Evolutionary conservation across 35 echinoderm and acorn worm species (phyloP).

Genomic region (Apostichopus parvimensis): DNA sequence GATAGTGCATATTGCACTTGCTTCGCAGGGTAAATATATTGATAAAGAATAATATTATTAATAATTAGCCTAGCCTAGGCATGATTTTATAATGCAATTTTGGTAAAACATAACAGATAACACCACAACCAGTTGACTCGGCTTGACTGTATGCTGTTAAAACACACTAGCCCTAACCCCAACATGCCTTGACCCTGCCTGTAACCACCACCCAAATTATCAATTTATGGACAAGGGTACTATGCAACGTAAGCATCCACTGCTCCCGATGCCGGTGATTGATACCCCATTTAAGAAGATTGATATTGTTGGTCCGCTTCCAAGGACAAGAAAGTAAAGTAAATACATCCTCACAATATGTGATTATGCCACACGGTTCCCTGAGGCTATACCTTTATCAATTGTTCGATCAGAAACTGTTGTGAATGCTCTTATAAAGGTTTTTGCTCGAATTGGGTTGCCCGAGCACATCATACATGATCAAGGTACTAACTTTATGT

Average conservation of each 20-base stretch:
- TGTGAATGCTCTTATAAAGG: conserved; percentile 35
- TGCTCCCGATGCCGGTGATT: conserved; percentile 26
- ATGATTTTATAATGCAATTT: no score
- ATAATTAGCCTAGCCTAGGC: no score
- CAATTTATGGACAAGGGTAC: conserved; percentile 36
- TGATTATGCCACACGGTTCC: conserved; percentile 45
- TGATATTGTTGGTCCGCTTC: conserved; percentile 44
- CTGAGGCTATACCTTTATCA: conserved; percentile 40
- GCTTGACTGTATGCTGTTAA: no score
- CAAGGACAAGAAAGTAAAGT: neutral
- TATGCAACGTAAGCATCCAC: neutral
- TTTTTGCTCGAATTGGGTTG: conserved; percentile 36
- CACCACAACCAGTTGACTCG: no score
- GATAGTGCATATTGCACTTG: no score
- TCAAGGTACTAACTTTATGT: conserved; percentile 60
- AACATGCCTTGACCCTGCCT: no score
- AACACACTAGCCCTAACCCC: no score
- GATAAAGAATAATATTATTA: no score
- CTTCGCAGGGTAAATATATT: no score
- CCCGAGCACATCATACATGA: conserved; percentile 42
- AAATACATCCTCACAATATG: conserved; percentile 38
- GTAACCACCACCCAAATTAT: neutral
- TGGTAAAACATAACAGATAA: no score
- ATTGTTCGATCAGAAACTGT: conserved; percentile 47
- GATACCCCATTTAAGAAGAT: conserved; percentile 35